Evolutionary conservation across 2,888 invertebrate genomes (phyloP).

Genomic region (Eucera pruinosa): DNA sequence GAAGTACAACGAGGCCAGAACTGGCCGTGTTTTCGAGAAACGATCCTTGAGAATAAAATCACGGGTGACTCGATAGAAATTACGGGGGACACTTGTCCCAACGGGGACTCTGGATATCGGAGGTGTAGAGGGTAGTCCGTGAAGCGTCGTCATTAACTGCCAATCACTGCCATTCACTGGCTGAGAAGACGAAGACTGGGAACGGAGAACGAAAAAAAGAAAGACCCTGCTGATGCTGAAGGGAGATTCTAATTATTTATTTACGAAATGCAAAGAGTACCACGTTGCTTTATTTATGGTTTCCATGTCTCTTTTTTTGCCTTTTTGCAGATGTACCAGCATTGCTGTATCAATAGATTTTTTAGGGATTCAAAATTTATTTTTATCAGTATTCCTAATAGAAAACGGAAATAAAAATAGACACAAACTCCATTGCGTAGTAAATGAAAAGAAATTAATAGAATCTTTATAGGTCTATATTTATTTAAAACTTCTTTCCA

Average conservation of each 20-base stretch:
- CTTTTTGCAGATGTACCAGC: not conserved
- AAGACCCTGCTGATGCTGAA: constrained; percentile 54
- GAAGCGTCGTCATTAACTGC: constrained; percentile 80
- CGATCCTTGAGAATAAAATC: constrained; percentile 70
- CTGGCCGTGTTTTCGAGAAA: constrained; percentile 53
- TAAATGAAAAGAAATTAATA: too few species aligned
- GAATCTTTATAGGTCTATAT: too few species aligned
- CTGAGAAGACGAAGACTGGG: constrained; percentile 54
- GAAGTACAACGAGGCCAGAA: constrained; percentile 28
- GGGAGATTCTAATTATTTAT: constrained; percentile 74
- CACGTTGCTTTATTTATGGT: constrained; percentile 21
- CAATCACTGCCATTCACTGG: constrained; percentile 80
- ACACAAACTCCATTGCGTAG: too few species aligned
- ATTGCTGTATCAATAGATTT: not conserved
- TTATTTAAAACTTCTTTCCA: too few species aligned
- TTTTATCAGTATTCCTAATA: not conserved
- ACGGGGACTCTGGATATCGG: constrained; percentile 62
- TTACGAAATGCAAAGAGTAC: constrained; percentile 54
- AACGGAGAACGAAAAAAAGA: constrained; percentile 47
- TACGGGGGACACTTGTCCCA: constrained; percentile 62
- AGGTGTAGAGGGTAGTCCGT: constrained; percentile 67
- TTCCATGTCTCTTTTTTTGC: not conserved
- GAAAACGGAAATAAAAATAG: too few species aligned
- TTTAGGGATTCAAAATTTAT: too few species aligned
- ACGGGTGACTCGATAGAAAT: constrained; percentile 67